These are phyloP conservation scores for Pocillopora grandis DNA, from an alignment of 92 coral and sea anemone genomes.

Conservation along the genomic window DNA sequence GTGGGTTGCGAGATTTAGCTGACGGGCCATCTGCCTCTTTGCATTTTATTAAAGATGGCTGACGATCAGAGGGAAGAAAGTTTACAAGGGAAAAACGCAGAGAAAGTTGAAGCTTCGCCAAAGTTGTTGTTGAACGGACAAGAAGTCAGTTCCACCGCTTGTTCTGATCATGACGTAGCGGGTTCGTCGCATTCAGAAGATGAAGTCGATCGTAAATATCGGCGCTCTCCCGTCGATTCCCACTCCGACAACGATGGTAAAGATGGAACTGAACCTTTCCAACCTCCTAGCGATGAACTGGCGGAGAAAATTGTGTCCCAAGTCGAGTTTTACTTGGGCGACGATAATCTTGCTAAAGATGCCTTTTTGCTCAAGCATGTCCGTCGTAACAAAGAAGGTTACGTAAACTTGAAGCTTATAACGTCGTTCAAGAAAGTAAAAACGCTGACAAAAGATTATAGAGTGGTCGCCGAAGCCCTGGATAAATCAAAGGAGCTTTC, in stretches of 20 bases:
- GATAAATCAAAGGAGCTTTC: constrained; percentile 73
- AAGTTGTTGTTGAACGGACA: constrained; percentile 79
- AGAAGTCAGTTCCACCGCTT: constrained; percentile 57
- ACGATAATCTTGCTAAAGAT: constrained; percentile 89
- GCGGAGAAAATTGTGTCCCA: constrained; percentile 79
- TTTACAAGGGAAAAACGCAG: constrained; percentile 34
- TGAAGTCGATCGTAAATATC: constrained; percentile 66
- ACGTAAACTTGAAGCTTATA: constrained; percentile 90
- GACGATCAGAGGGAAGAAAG: constrained; percentile 69
- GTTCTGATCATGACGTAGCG: constrained; percentile 86
- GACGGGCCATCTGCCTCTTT: constrained; percentile 33
- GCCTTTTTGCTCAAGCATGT: constrained; percentile 97
- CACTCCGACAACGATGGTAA: constrained; percentile 91
- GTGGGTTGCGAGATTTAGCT: constrained; percentile 13
- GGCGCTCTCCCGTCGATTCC: constrained; percentile 75
- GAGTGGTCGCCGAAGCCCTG: constrained; percentile 92
- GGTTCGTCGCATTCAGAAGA: constrained; percentile 88
- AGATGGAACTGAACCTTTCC: constrained; percentile 69
- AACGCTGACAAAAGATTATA: constrained; percentile 89
- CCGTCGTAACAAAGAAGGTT: constrained; percentile 98
- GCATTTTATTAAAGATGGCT: constrained; percentile 64
- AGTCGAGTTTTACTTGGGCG: constrained; percentile 96
- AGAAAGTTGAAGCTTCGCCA: constrained; percentile 74
- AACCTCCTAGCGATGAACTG: constrained; percentile 90
- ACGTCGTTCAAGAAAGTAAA: constrained; percentile 98